These are phyloP conservation scores for Nanger granti DNA, from an alignment of 2,113 vertebrate genomes.

Conservation along the genomic window DNA sequence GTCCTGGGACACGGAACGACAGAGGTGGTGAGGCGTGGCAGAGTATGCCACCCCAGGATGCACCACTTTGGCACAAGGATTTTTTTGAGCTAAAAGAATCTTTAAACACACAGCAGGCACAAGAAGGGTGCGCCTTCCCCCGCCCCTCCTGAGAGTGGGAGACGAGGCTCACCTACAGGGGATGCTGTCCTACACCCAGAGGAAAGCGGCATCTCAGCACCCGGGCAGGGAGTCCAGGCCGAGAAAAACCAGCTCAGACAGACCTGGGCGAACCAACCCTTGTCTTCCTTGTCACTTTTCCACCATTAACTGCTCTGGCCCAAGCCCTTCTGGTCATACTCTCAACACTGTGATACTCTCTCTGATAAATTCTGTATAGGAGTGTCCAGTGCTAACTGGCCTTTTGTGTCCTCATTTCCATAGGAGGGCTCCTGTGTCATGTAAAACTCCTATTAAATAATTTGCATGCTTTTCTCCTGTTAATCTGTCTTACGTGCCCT, in stretches of 20 bases:
- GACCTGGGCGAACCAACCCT: background rate
- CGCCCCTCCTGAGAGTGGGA: fast-evolving
- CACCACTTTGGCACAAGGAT: background rate
- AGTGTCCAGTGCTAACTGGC: background rate
- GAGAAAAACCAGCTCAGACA: background rate
- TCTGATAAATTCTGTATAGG: background rate
- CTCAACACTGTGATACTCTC: background rate
- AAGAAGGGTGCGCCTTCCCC: background rate
- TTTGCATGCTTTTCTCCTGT: background rate
- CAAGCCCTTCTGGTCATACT: background rate
- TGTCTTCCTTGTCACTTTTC: background rate
- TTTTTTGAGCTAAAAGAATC: background rate
- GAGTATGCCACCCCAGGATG: background rate
- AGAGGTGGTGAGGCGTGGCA: background rate
- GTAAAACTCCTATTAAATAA: background rate
- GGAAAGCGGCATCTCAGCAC: background rate
- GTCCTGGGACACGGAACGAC: fast-evolving
- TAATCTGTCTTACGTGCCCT: background rate
- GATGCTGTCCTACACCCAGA: background rate
- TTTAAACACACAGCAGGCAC: background rate
- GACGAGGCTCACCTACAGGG: fast-evolving
- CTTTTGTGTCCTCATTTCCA: background rate
- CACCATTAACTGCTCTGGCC: too few species aligned
- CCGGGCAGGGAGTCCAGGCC: background rate
- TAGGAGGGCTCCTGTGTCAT: background rate